A percentile compares a stretch with the other conserved stretches of the same genome.
Evolutionary conservation across 2,888 invertebrate genomes (phyloP).

Genomic region (Nephrocerus scutellatus): DNA sequence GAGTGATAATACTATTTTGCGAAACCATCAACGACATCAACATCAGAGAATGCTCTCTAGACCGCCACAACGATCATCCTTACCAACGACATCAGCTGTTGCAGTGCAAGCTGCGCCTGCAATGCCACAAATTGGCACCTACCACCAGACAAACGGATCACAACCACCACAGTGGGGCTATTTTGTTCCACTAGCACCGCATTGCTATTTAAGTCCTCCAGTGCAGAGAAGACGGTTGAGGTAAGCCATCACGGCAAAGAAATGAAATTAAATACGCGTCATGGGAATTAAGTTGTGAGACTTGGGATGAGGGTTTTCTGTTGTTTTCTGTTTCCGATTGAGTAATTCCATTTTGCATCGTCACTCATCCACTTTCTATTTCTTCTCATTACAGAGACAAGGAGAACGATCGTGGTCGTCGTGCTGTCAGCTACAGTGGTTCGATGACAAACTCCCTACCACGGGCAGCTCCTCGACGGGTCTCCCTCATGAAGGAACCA

Average conservation of each 20-base stretch:
- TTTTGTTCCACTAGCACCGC: slow-evolving; percentile 51
- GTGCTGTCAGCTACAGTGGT: slow-evolving; percentile 44
- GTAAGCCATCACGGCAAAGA: too few relatives aligned
- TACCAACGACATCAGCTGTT: slow-evolving; percentile 25
- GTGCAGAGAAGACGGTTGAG: slow-evolving; percentile 36
- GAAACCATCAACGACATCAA: slow-evolving; percentile 21
- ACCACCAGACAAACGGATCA: slow-evolving; percentile 28
- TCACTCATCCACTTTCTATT: slow-evolving; percentile 6
- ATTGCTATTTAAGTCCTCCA: slow-evolving; percentile 48
- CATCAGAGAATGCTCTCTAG: slow-evolving; percentile 21
- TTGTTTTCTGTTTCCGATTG: too few relatives aligned
- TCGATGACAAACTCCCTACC: slow-evolving; percentile 37
- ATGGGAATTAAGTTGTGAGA: too few relatives aligned
- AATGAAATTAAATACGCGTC: too few relatives aligned
- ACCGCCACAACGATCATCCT: slow-evolving; percentile 29
- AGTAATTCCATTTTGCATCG: too few relatives aligned
- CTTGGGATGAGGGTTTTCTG: too few relatives aligned
- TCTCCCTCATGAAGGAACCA: slow-evolving; percentile 44
- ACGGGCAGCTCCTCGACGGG: slow-evolving; percentile 42
- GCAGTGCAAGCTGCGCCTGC: too few relatives aligned
- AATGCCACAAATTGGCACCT: slow-evolving; percentile 34
- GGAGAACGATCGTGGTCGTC: slow-evolving; percentile 44
- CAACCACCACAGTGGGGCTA: slow-evolving; percentile 53
- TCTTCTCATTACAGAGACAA: slow-evolving; percentile 38
- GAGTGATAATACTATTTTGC: slow-evolving; percentile 31